These are phyloP conservation scores for Odontamblyopus rebecca DNA, from an alignment of 2,797 vertebrate species.

Conservation along the genomic window DNA sequence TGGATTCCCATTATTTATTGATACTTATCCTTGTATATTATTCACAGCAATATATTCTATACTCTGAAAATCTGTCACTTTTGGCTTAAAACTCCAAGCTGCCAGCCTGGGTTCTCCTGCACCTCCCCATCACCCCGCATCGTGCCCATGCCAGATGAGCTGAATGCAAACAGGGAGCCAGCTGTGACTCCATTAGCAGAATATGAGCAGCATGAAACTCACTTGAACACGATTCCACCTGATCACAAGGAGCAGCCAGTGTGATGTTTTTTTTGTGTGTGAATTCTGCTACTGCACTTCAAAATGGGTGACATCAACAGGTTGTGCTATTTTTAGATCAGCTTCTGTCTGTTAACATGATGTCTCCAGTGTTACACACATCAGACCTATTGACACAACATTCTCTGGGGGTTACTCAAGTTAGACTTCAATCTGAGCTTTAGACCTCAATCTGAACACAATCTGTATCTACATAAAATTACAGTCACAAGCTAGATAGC, in stretches of 20 bases:
- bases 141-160: not conserved
- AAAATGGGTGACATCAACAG: not conserved
- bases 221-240: not conserved
- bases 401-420: too few species aligned
- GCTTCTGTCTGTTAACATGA: not conserved
- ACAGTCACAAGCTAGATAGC: too few species aligned
- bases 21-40: not conserved
- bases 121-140: not conserved
- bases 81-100: not conserved
- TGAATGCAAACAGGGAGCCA: constrained; percentile 4
- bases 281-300: not conserved
- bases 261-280: not conserved
- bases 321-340: constrained; percentile 5
- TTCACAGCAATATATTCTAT: not conserved
- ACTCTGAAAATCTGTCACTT: not conserved
- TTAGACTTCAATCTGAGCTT: too few species aligned
- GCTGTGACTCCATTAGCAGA: constrained; percentile 4
- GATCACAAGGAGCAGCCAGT: not conserved
- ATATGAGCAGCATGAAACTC: not conserved
- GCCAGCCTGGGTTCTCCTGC: not conserved
- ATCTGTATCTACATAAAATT: too few species aligned
- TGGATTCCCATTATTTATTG: not conserved
- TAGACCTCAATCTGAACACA: too few species aligned
- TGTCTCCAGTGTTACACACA: not conserved
- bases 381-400: not conserved